Base-by-base conservation (phyloP, 2,113 vertebrate species). In the Calidris pugnax region DNA sequence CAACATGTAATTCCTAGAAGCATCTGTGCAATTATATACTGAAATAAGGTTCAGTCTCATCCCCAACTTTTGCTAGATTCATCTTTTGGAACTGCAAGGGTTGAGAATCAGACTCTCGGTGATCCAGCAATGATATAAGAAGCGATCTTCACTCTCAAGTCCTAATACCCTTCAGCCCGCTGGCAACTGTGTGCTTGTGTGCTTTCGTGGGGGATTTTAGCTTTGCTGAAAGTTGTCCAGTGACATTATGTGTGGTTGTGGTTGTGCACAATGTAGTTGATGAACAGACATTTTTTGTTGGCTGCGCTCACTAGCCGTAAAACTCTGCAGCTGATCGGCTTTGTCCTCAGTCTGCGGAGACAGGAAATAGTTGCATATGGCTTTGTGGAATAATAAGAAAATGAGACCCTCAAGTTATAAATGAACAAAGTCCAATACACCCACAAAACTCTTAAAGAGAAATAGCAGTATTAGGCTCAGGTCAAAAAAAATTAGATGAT, bases 331-430 rank as follows among this genome's bases (percentile, higher is more conserved):
- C 28, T 67, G 63, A 85, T 84, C 24, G 47, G 37, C 59, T 91
- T 86, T 90, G 45, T 82, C 72, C 83, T 90, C 68, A 82, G 68
- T 39, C 56, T 92, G 41, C 47, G 63, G 91, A 81, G 62, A 79
- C 15, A 76, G 90, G 68, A 95, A 91, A 43, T 45, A 59, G 41
- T 73, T 92, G 41, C 8, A 15, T 51, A 50, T 78, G 45, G 45
- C 59, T 84, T 93, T 59, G 33, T 73, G 74, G 56, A 93, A 82
- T 37, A 59, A 43, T 35, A 88, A 55, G 39, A 47, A 71, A 87
- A 60, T 0, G 16, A 72, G 30, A 62, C 16, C 21, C 50, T 92
- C 26, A 33, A 33, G 28, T 81, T 75, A 81, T 16, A 82, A 51
- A 71, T 13, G 4, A 91, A 53, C 12, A 4, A 89, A 83, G 20